Evolutionary conservation across 2,797 vertebrate species (phyloP).

Genomic region (Zenarchopterus dispar): DNA sequence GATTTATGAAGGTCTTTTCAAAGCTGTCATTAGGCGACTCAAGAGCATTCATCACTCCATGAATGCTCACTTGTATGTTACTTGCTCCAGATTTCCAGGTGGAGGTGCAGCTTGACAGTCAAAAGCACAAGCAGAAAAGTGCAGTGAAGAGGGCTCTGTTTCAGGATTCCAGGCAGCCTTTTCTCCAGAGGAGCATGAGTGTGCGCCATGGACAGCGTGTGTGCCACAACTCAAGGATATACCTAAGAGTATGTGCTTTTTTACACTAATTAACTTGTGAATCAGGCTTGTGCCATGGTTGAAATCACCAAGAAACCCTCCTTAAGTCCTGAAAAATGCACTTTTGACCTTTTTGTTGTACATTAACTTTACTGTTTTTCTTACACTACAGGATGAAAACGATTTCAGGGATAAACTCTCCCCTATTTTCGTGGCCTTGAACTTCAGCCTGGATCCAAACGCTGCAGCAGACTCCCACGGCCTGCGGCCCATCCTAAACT

Average conservation of each 20-base stretch:
- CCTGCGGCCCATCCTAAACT: slow-evolving; percentile 89
- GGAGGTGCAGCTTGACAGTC: slow-evolving; percentile 88
- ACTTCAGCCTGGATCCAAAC: slow-evolving; percentile 88
- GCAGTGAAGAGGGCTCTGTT: slow-evolving; percentile 88
- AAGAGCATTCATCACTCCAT: slow-evolving; percentile 48
- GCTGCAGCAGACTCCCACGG: slow-evolving; percentile 84
- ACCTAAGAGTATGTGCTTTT: slow-evolving; percentile 82
- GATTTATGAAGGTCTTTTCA: slow-evolving; percentile 39
- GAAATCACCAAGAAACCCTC: not conserved
- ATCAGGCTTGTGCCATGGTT: too few relatives aligned
- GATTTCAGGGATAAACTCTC: slow-evolving; percentile 96
- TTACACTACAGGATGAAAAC: slow-evolving; percentile 85
- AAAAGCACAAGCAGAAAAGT: slow-evolving; percentile 89
- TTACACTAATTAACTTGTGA: not conserved
- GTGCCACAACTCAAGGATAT: slow-evolving; percentile 88
- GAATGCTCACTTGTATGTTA: slow-evolving; percentile 59
- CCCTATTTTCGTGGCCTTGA: slow-evolving; percentile 88
- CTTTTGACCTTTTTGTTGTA: slow-evolving; percentile 2
- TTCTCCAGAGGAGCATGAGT: slow-evolving; percentile 74
- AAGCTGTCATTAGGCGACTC: slow-evolving; percentile 48
- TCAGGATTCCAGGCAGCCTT: slow-evolving; percentile 83
- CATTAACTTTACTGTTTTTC: slow-evolving; percentile 22
- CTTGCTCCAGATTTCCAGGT: slow-evolving; percentile 86
- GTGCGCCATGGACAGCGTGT: slow-evolving; percentile 79
- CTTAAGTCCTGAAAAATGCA: not conserved